A percentile compares a stretch with the other conserved stretches of the same genome.
Conservation (phyloP, 64 coral and sea anemone genomes). For the Exaiptasia diaphana region DNA sequence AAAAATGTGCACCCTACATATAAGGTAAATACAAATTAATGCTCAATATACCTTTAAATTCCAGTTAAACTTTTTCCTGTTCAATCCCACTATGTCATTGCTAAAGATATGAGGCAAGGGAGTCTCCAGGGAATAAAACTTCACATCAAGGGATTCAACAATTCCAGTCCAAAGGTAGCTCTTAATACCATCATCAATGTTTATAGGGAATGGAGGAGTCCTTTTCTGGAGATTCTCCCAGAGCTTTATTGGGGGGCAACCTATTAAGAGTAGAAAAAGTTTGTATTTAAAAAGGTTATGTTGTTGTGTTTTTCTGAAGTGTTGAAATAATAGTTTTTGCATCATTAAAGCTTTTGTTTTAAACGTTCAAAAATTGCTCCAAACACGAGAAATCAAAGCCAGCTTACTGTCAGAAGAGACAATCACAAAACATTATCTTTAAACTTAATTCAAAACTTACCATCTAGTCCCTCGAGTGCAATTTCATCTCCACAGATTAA, state of each 20-base stretch:
- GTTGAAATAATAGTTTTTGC: background rate
- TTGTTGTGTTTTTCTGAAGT: too few relatives aligned
- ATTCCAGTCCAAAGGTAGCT: slow-evolving; percentile 78
- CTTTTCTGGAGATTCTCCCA: slow-evolving; percentile 66
- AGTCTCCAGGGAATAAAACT: slow-evolving; percentile 49
- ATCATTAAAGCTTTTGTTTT: background rate
- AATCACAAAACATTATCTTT: too few relatives aligned
- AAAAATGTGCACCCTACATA: too few relatives aligned
- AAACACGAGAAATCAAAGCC: background rate
- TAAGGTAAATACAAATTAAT: too few relatives aligned
- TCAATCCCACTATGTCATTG: too few relatives aligned
- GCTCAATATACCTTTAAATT: too few relatives aligned
- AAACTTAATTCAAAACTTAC: slow-evolving; percentile 13
- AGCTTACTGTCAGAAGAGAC: too few relatives aligned
- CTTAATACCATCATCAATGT: slow-evolving; percentile 46
- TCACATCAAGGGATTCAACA: slow-evolving; percentile 20
- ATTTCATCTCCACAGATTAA: slow-evolving; percentile 71
- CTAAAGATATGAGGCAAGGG: slow-evolving; percentile 44
- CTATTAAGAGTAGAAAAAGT: slow-evolving; percentile 7
- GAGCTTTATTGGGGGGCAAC: slow-evolving; percentile 54
- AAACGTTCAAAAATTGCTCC: background rate
- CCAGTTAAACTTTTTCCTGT: too few relatives aligned
- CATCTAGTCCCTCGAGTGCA: slow-evolving; percentile 81
- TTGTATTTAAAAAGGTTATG: too few relatives aligned
- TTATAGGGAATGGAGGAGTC: slow-evolving; percentile 43